Percentiles rank a stretch among this genome's conserved stretches.
These are phyloP conservation scores for Oreocharis arfaki DNA, from an alignment of 2,113 vertebrate genomes.

Conservation along the genomic window DNA sequence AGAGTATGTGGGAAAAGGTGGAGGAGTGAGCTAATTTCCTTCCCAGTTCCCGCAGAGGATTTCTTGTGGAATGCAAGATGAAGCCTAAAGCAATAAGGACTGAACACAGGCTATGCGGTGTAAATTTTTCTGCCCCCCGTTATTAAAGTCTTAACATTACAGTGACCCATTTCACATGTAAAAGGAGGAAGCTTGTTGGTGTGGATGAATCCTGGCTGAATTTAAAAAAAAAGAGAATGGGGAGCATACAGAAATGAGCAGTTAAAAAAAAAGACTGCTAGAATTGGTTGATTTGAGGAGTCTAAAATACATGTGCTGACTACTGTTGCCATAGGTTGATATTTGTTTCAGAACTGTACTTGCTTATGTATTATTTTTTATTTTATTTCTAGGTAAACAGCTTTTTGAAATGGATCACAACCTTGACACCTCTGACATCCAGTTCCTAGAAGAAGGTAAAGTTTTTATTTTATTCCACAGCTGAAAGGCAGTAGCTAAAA, in stretches of 20 bases:
- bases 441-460: slow-evolving; percentile 95
- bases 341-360: neutral
- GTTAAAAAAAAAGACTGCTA: neutral
- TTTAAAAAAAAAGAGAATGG: neutral
- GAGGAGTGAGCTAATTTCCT: neutral
- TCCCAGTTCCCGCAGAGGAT: neutral
- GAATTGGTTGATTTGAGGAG: neutral
- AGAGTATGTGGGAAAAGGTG: neutral
- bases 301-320: neutral
- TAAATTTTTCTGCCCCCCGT: neutral
- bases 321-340: neutral
- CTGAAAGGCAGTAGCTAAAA: neutral
- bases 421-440: slow-evolving; percentile 96
- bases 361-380: neutral
- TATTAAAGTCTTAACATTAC: neutral
- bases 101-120: neutral
- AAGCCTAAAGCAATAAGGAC: neutral
- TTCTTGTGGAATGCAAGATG: neutral
- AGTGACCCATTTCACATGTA: neutral
- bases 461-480: neutral
- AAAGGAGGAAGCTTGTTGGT: neutral
- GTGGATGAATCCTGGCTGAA: neutral
- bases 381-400: slow-evolving; percentile 85
- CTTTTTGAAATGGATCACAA: slow-evolving; percentile 97
- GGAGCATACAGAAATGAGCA: neutral